A percentile compares a stretch with the other conserved stretches of the same genome.
Evolutionary conservation across 2,113 vertebrate genomes (phyloP).

Genomic region (Actinemys pallida): DNA sequence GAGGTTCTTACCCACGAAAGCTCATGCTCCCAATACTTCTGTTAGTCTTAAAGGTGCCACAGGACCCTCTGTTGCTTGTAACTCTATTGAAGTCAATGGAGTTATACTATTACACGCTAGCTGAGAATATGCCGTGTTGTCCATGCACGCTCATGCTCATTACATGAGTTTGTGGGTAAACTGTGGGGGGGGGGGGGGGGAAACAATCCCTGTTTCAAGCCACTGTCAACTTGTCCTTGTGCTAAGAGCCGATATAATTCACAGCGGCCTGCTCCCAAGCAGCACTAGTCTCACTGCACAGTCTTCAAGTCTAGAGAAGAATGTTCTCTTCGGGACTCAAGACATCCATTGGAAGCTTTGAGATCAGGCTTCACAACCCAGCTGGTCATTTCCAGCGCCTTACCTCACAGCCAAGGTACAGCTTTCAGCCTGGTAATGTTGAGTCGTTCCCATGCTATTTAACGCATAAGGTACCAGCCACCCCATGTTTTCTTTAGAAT

Average conservation of each 20-base stretch:
- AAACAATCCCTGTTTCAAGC: not conserved
- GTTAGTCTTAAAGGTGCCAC: too few species aligned
- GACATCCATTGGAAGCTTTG: not conserved
- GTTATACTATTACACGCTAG: not conserved
- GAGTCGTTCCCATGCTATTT: not conserved
- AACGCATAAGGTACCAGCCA: not conserved
- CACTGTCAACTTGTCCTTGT: not conserved
- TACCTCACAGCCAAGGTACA: not conserved
- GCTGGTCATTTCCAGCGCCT: not conserved
- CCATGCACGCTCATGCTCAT: not conserved
- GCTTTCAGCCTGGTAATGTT: not conserved
- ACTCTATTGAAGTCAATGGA: not conserved
- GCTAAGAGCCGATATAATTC: rapidly evolving
- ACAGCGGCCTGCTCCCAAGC: rapidly evolving
- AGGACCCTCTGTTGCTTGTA: too few species aligned
- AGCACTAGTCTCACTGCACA: not conserved
- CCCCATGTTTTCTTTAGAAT: not conserved
- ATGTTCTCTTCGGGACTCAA: not conserved
- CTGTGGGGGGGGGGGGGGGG: too few species aligned
- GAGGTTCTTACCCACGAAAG: too few species aligned
- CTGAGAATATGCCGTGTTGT: not conserved
- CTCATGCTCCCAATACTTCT: too few species aligned
- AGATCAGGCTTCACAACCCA: not conserved
- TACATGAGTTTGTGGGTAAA: not conserved
- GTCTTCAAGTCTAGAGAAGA: not conserved